These are phyloP conservation scores for Acanthosepion lycidas DNA, from an alignment of 2,888 invertebrate species.

Conservation along the genomic window DNA sequence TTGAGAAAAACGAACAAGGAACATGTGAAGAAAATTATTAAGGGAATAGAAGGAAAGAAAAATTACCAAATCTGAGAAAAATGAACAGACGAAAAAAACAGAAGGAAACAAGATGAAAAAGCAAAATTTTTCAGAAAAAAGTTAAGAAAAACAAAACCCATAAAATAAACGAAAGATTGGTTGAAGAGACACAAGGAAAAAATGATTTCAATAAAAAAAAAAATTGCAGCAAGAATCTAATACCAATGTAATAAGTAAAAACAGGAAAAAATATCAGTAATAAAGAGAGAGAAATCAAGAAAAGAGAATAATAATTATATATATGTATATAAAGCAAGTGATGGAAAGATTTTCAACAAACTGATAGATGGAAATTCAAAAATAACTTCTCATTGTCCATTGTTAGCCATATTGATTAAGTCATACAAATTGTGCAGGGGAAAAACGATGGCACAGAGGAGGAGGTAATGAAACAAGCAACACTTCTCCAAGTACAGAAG, in stretches of 20 bases:
- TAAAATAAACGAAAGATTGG: not conserved
- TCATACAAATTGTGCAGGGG: not conserved
- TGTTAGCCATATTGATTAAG: slow-evolving; percentile 33
- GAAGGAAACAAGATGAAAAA: not conserved
- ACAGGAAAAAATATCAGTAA: not conserved
- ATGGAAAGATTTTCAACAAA: slow-evolving; percentile 33
- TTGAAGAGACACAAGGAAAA: not conserved
- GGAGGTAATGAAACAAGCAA: not conserved
- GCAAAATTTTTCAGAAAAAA: no score
- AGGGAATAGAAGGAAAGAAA: not conserved
- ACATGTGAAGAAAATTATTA: not conserved
- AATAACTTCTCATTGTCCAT: slow-evolving; percentile 21
- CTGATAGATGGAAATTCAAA: slow-evolving; percentile 23
- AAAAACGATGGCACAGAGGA: not conserved
- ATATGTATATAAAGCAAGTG: not conserved
- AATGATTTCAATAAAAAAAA: not conserved
- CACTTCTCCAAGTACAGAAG: not conserved
- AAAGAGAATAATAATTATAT: not conserved
- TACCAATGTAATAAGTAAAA: not conserved
- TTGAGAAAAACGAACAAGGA: not conserved
- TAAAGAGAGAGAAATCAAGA: not conserved
- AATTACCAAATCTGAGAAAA: no score
- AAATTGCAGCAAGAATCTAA: not conserved
- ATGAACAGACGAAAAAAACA: no score
- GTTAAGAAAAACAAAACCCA: no score